Evolutionary conservation across 2,113 vertebrate species (phyloP), one percentile per base, ranked within the genome.

Genomic region (Caranx melampygus): DNA sequence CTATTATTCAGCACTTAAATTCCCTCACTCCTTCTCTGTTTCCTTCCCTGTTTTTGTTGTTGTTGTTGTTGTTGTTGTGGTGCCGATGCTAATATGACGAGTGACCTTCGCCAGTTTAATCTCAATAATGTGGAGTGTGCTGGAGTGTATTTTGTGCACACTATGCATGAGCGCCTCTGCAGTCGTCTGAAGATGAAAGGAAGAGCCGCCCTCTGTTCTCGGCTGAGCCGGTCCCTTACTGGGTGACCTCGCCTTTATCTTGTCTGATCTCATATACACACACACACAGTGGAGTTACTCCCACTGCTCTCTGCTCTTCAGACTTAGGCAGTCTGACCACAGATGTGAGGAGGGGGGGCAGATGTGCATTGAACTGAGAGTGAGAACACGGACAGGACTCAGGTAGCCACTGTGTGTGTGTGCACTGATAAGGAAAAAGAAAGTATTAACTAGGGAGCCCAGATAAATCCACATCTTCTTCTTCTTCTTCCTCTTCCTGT

Each of bases 201-300:
- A 68, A 52, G 20, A 59, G 78, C 73, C 74, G 54, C 82, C 71
- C 81, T 90, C 79, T 87, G 84, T 88, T 87, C 81, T 74, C 26
- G 62, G 73, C 90, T 72, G 72, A 79, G 74, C 78, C 81, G 33
- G 85, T 59, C 75, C 68, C 79, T 85, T 34, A 2, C 82, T 47
- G 82, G 44, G 75, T 88, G 85, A 92, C 88, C 89, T 90, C 86
- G 54, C 80, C 86, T 88, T 90, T 74, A 87, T 87, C 76, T 77
- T 54, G 15, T 87, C 79, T 80, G 86, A 88, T 89, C 83, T 54
- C 40, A 57, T 37, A 60, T 4, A 49, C 47, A 6, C 47, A 49
- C 47, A 57, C 44, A 51, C 37, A 59, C 73, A 20, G 18, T 51
- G 31, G 26, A 77, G 64, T 58, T 14, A 63, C 34, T 75, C 86